Conservation (phyloP, 2,797 vertebrate genomes). For the Limosa lapponica region DNA sequence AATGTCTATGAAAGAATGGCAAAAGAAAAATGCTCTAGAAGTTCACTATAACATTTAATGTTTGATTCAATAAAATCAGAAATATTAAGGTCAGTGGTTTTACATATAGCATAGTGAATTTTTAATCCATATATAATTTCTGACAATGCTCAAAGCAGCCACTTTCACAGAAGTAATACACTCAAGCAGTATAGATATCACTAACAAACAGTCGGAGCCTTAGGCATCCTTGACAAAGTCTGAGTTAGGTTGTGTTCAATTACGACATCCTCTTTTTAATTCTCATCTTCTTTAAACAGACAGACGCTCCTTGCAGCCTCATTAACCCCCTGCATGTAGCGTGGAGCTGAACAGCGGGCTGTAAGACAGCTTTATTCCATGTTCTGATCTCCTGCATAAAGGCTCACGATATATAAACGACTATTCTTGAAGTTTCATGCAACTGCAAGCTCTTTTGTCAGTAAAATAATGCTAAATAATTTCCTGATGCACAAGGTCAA, state of each 20-base stretch:
- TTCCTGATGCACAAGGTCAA: slow-evolving; percentile 25
- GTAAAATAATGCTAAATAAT: background rate
- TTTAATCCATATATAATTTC: background rate
- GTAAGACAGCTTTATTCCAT: background rate
- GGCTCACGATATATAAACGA: background rate
- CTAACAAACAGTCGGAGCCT: background rate
- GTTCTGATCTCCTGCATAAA: background rate
- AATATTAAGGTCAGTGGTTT: background rate
- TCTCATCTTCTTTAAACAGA: slow-evolving; percentile 32
- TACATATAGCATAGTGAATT: background rate
- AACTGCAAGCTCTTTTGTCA: background rate
- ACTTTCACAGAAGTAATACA: background rate
- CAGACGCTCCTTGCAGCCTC: slow-evolving; percentile 12
- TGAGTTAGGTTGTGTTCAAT: background rate
- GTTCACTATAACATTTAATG: background rate
- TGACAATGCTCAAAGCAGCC: background rate
- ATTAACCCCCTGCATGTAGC: slow-evolving; percentile 14
- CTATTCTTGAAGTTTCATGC: background rate
- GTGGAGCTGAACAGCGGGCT: background rate
- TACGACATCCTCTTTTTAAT: background rate
- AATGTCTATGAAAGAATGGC: background rate
- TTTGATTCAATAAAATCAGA: background rate
- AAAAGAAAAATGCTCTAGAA: background rate
- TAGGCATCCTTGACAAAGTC: background rate
- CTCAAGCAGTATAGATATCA: background rate